Percentiles rank a stretch among this genome's conserved stretches.
phyloP scores from a whole-genome alignment of 2,888 invertebrate genomes.

The Osmoderma eremita region DNA sequence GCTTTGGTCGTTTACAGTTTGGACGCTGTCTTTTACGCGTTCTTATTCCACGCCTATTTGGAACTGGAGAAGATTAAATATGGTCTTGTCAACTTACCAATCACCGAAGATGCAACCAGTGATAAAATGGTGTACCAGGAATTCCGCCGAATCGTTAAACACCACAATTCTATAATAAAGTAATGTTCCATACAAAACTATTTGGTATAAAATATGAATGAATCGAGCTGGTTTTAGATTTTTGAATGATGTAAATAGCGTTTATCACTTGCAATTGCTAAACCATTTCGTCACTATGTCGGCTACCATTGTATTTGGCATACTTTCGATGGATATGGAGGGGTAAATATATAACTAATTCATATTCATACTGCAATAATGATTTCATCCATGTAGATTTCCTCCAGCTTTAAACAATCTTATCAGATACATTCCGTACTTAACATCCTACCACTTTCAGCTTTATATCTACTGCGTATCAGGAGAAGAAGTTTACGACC shows the following conservation, averaged over 20 bases:
- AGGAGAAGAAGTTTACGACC: conserved; percentile 33
- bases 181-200: conserved; percentile 2
- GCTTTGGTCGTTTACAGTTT: conserved; percentile 14
- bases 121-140: conserved; percentile 27
- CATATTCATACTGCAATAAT: neutral
- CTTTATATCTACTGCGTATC: conserved; percentile 43
- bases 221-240: conserved; percentile 30
- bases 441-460: conserved; percentile 38
- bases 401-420: conserved; percentile 36
- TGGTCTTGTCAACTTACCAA: conserved; percentile 34
- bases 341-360: conserved; percentile 41
- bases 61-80: conserved; percentile 40
- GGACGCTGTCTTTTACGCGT: conserved; percentile 27
- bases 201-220: neutral
- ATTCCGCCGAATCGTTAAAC: conserved; percentile 35
- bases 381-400: conserved; percentile 28
- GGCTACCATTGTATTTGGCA: conserved; percentile 39
- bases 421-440: conserved; percentile 28
- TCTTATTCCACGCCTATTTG: conserved; percentile 27
- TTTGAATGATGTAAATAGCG: conserved; percentile 32
- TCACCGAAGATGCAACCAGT: conserved; percentile 6
- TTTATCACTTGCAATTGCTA: conserved; percentile 39
- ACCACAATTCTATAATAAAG: conserved; percentile 40
- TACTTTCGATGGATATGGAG: conserved; percentile 40
- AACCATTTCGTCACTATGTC: conserved; percentile 39